Percentiles rank a stretch among this genome's conserved stretches.
These are phyloP conservation scores for Corella eumyota DNA, from an alignment of 23 tunicate genomes.

Conservation along the genomic window DNA sequence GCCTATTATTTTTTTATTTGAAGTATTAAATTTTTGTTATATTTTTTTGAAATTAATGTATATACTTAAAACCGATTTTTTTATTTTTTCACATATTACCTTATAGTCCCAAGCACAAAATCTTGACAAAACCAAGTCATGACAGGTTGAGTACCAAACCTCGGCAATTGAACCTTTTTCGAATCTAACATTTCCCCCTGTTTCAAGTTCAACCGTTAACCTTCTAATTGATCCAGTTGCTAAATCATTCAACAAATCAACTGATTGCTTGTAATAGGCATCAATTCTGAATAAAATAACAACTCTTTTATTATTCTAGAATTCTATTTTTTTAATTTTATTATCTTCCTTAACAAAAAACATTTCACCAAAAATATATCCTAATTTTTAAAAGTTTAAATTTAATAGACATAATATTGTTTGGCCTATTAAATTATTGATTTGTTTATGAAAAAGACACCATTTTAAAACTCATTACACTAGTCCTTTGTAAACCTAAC, in stretches of 20 bases:
- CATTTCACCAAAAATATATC: too few species aligned
- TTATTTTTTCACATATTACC: conserved; percentile 13
- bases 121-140: conserved; percentile 77
- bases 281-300: conserved; percentile 34
- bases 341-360: not conserved
- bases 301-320: not conserved
- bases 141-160: conserved; percentile 83
- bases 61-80: not conserved
- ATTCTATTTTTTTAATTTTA: not conserved
- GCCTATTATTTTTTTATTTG: too few species aligned
- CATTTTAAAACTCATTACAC: too few species aligned
- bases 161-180: conserved; percentile 58
- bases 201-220: conserved; percentile 56
- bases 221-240: conserved; percentile 29
- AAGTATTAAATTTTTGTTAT: too few species aligned
- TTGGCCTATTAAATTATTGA: too few species aligned
- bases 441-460: too few species aligned
- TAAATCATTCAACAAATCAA: conserved; percentile 31
- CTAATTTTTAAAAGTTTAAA: too few species aligned
- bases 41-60: too few species aligned
- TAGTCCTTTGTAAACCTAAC: too few species aligned
- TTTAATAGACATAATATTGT: too few species aligned
- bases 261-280: conserved; percentile 50
- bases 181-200: conserved; percentile 94
- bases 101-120: conserved; percentile 94